These are phyloP conservation scores for Rotaria macrura DNA, from an alignment of 2,888 invertebrate genomes.

Conservation along the genomic window DNA sequence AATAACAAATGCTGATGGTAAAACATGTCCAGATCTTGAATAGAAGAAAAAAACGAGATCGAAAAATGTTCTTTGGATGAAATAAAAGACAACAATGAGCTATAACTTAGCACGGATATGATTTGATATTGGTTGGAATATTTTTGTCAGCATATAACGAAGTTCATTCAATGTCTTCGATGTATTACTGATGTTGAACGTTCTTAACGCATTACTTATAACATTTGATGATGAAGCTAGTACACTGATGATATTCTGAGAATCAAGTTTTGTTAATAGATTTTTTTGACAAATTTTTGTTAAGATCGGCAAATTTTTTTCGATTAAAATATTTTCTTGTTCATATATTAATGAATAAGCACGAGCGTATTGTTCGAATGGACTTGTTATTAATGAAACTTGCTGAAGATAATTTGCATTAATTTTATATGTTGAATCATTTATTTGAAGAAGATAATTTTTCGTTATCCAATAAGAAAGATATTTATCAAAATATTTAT, in stretches of 20 bases:
- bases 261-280: not conserved
- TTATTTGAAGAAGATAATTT: not conserved
- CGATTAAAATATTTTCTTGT: not conserved
- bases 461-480: not conserved
- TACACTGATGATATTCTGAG: not conserved
- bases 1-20: not conserved
- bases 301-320: not conserved
- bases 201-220: not conserved
- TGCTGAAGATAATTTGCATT: not conserved
- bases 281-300: not conserved
- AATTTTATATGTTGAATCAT: not conserved
- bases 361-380: not conserved
- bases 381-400: not conserved
- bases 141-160: not conserved
- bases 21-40: not conserved
- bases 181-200: not conserved
- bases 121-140: not conserved
- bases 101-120: not conserved
- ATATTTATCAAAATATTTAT: not conserved
- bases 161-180: not conserved
- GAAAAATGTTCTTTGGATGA: not conserved
- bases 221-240: constrained; percentile 6
- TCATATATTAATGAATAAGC: not conserved
- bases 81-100: not conserved
- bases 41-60: not conserved